Evolutionary conservation across 2,797 vertebrate species (phyloP), one percentile per base, ranked within the genome.

Genomic region (Gila robusta): DNA sequence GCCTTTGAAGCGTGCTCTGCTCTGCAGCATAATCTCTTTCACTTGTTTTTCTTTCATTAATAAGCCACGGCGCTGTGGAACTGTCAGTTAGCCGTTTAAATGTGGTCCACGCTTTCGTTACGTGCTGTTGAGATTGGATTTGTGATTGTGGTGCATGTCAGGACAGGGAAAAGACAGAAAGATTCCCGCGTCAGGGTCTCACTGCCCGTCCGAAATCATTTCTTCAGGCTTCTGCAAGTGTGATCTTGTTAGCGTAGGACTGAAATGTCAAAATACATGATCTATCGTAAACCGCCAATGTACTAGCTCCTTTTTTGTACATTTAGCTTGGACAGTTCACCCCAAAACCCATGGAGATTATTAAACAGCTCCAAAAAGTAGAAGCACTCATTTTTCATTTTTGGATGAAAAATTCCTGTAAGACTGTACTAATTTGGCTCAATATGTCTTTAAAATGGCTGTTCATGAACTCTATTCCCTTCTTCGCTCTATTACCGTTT

Each of bases 21-120:
- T 90, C 86, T 69, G 86, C 66, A 73, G 81, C 23, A 76, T 86
- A 81, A 87, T 86, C 88, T 76, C 78, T 86, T 77, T 44, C 66
- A 23, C 84, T 85, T 85, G 79, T 84, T 87, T 66, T 85, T 74
- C 78, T 87, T 87, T 82, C 77, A 84, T 88, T 89, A 88, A 90
- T 87, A 78, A 35, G 80, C 67, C 59, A 54, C 70, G 39, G 64
- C 56, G 41, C 73, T 70, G 79, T 84, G 66, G 64, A 72, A 6
- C 74, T 85, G 82, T 52, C 88, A 78, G 79, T 85, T 85, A 88
- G 62, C 67, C 79, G 74, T 49, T 86, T 74, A 39, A 79, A 70
- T 47, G 66, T 10, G 47, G 21, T 70, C 83, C 83, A 52, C 82
- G 86, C 87, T 86, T 85, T 23, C 44, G 73, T 67, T 77, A 10